A percentile compares a stretch with the other conserved stretches of the same genome.
phyloP scores from a whole-genome alignment of 2,797 vertebrate genomes.

The Pelobates cultripes region DNA sequence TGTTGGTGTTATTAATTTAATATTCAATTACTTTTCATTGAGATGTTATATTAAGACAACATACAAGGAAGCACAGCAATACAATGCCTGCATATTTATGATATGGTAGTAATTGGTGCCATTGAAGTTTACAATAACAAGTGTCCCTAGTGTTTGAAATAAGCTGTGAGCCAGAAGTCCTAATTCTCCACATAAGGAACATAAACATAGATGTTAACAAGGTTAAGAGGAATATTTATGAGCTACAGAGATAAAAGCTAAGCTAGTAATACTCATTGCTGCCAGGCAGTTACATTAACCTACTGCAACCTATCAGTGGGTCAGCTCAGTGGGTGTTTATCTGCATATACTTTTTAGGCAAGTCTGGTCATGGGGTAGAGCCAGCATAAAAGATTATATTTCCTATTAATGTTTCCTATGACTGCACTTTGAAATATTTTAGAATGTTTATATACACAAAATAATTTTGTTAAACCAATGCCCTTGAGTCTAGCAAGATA shows the following conservation, averaged over 20 bases:
- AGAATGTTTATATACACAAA: not conserved
- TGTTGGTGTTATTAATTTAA: too few species aligned
- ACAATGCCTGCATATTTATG: too few species aligned
- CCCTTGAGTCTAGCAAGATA: not conserved
- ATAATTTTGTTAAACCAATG: not conserved
- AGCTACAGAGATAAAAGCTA: slow-evolving; percentile 48
- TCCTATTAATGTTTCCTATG: not conserved
- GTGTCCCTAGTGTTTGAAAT: too few species aligned
- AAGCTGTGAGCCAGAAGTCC: not conserved
- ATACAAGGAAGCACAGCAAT: too few species aligned
- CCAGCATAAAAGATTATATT: not conserved
- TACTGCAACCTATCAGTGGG: slow-evolving; percentile 51
- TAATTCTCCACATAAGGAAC: not conserved
- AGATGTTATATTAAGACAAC: too few species aligned
- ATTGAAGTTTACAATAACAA: too few species aligned
- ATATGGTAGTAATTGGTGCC: too few species aligned
- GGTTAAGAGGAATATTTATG: slow-evolving; percentile 58
- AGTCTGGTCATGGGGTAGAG: not conserved
- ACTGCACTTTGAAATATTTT: not conserved
- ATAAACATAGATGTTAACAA: slow-evolving; percentile 25
- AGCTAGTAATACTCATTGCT: not conserved
- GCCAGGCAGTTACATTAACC: slow-evolving; percentile 59
- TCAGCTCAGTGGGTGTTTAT: slow-evolving; percentile 34
- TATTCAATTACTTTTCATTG: too few species aligned
- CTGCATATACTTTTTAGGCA: not conserved